Conservation (phyloP, 2,113 vertebrate species). For the Oncorhynchus mykiss region DNA sequence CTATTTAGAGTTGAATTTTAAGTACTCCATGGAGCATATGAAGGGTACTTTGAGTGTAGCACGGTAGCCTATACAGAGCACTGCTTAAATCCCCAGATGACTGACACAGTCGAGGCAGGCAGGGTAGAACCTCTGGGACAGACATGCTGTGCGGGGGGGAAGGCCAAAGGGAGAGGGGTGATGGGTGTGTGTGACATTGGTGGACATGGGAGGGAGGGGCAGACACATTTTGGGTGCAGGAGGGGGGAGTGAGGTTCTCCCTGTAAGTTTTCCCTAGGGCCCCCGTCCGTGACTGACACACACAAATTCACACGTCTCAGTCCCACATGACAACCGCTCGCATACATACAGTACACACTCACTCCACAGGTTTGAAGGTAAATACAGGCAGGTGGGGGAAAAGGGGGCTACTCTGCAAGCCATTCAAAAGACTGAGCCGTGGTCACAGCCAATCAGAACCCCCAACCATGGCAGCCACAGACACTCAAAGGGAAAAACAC, state of each 20-base stretch:
- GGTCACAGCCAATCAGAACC: conserved; percentile 74
- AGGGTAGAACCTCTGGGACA: conserved; percentile 64
- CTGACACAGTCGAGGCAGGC: conserved; percentile 60
- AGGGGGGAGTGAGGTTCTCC: conserved; percentile 69
- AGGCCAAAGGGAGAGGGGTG: conserved; percentile 61
- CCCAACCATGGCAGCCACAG: conserved; percentile 64
- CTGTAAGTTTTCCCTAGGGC: conserved; percentile 74
- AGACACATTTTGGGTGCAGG: conserved; percentile 53
- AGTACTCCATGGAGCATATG: neutral
- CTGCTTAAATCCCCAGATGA: conserved; percentile 68
- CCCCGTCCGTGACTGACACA: conserved; percentile 61
- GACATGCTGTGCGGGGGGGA: conserved; percentile 66
- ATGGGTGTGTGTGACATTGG: conserved; percentile 58
- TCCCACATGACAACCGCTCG: conserved; percentile 46
- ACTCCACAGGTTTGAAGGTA: conserved; percentile 73
- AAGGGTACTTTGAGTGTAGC: neutral
- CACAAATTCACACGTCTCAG: conserved; percentile 47
- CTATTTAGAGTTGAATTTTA: conserved; percentile 14
- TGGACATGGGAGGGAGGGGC: conserved; percentile 29
- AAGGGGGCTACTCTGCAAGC: conserved; percentile 75
- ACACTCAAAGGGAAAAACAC: conserved; percentile 54
- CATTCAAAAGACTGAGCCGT: conserved; percentile 73
- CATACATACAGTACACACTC: conserved; percentile 46
- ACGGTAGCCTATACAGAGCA: conserved; percentile 47
- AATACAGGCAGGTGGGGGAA: conserved; percentile 72